Evolutionary conservation across 2,113 vertebrate genomes (phyloP).

Genomic region (Ailuropoda melanoleuca): DNA sequence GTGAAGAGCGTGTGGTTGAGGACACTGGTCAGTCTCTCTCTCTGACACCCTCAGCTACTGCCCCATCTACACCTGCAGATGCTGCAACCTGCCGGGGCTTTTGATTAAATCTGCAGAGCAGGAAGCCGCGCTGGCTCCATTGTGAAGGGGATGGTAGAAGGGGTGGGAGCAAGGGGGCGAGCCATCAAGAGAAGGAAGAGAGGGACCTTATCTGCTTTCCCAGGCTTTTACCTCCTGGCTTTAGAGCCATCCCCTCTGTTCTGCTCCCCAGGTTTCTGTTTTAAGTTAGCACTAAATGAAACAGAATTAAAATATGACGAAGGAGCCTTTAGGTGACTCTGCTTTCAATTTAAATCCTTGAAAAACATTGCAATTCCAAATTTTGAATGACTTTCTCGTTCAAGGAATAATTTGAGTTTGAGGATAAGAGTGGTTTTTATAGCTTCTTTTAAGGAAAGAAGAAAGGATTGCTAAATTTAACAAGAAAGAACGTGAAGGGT

Average conservation of each 20-base stretch:
- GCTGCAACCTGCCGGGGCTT: not conserved
- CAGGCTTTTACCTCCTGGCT: conserved; percentile 23
- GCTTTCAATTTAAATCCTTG: conserved; percentile 56
- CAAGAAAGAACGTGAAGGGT: not conserved
- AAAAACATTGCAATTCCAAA: conserved; percentile 30
- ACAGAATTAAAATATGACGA: conserved; percentile 61
- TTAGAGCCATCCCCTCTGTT: not conserved
- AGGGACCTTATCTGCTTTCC: not conserved
- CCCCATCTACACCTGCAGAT: not conserved
- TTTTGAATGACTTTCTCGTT: conserved; percentile 20
- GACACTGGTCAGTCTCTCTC: not conserved
- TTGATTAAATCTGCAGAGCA: not conserved
- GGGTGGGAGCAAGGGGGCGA: not conserved
- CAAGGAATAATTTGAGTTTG: conserved; percentile 41
- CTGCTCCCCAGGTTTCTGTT: conserved; percentile 42
- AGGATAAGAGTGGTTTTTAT: conserved; percentile 53
- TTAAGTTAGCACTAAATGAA: conserved; percentile 68
- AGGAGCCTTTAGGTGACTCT: conserved; percentile 34
- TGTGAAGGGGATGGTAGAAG: not conserved
- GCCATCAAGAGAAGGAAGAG: not conserved
- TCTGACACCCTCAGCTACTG: not conserved
- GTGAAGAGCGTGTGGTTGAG: not conserved
- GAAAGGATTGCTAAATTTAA: conserved; percentile 53
- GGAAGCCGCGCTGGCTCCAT: not conserved
- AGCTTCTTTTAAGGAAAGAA: conserved; percentile 39